phyloP scores from a whole-genome alignment of 2,797 vertebrate genomes.

The Channallabes apus region DNA sequence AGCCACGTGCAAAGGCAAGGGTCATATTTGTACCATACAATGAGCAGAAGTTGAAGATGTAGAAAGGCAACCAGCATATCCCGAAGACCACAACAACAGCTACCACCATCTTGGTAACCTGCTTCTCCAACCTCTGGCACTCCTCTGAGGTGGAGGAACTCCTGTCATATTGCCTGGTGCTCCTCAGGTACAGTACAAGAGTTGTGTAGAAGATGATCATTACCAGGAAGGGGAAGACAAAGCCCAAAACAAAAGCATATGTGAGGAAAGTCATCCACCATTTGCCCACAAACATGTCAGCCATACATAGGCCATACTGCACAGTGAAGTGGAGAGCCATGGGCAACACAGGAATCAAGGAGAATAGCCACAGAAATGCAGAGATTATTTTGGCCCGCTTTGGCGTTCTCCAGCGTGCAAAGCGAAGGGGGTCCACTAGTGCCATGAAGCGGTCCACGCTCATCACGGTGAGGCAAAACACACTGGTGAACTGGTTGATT shows the following conservation, averaged over 20 bases:
- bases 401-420: slow-evolving; percentile 70
- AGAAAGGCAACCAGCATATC: slow-evolving; percentile 79
- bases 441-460: slow-evolving; percentile 79
- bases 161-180: slow-evolving; percentile 26
- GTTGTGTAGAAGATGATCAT: slow-evolving; percentile 68
- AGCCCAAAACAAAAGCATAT: slow-evolving; percentile 75
- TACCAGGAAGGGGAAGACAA: slow-evolving; percentile 69
- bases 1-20: slow-evolving; percentile 61
- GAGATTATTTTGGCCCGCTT: slow-evolving; percentile 69
- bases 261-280: slow-evolving; percentile 72
- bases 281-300: slow-evolving; percentile 49
- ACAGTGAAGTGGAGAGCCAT: slow-evolving; percentile 74
- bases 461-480: slow-evolving; percentile 77
- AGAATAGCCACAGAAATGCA: slow-evolving; percentile 70
- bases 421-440: slow-evolving; percentile 66
- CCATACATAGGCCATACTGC: slow-evolving; percentile 62
- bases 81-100: slow-evolving; percentile 72
- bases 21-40: slow-evolving; percentile 47
- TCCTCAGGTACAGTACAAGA: slow-evolving; percentile 65
- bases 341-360: slow-evolving; percentile 74
- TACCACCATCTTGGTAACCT: slow-evolving; percentile 76
- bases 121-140: slow-evolving; percentile 63
- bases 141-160: slow-evolving; percentile 41
- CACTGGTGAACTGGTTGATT: slow-evolving; percentile 80
- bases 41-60: slow-evolving; percentile 75